Conservation (phyloP, 1,140 invertebrate species). For the Gerris buenoi region DNA sequence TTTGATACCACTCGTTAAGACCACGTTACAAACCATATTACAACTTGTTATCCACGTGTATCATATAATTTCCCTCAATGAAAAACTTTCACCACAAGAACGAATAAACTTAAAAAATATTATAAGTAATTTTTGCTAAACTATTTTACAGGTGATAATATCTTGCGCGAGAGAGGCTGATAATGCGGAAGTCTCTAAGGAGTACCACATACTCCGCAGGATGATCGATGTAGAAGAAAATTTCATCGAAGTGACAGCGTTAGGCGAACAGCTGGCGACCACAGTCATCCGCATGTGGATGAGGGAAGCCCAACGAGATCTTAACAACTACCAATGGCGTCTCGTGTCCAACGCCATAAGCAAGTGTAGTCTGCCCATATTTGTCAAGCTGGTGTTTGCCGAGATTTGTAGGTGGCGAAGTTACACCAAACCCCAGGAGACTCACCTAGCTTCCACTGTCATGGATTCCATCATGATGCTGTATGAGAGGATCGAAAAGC, state of each 20-base stretch:
- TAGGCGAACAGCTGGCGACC: slow-evolving; percentile 84
- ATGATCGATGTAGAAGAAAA: slow-evolving; percentile 83
- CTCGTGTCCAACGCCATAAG: slow-evolving; percentile 83
- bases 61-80: too few relatives aligned
- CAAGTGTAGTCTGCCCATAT: slow-evolving; percentile 89
- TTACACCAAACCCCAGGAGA: slow-evolving; percentile 85
- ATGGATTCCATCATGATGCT: slow-evolving; percentile 97
- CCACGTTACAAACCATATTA: too few relatives aligned
- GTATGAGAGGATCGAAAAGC: slow-evolving; percentile 86
- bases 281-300: slow-evolving; percentile 90
- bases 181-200: slow-evolving; percentile 68
- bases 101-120: too few relatives aligned
- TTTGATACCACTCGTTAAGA: too few relatives aligned
- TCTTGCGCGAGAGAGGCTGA: slow-evolving; percentile 76
- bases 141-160: slow-evolving; percentile 58
- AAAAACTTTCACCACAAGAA: too few relatives aligned
- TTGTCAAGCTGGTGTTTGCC: slow-evolving; percentile 91
- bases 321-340: slow-evolving; percentile 86
- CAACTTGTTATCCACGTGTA: too few relatives aligned
- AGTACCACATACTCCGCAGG: slow-evolving; percentile 67
- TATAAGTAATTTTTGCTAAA: neutral
- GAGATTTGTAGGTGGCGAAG: slow-evolving; percentile 94
- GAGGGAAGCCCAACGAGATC: slow-evolving; percentile 70
- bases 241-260: slow-evolving; percentile 82
- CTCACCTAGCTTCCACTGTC: slow-evolving; percentile 79